phyloP scores from a whole-genome alignment of 1,140 invertebrate species.

The Platyscapa corneri region DNA sequence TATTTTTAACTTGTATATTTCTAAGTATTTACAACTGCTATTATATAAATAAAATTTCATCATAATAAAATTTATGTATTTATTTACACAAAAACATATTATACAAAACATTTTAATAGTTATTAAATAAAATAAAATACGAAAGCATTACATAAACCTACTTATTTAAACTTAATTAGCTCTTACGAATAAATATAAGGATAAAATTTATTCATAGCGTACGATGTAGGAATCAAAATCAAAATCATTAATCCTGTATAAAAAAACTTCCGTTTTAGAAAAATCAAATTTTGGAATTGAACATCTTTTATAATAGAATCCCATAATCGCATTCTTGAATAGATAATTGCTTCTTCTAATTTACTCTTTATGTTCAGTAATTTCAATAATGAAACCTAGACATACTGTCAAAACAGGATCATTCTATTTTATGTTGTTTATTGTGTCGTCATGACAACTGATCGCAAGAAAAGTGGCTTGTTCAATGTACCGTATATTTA shows the following conservation, averaged over 20 bases:
- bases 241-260: neutral
- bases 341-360: conserved; percentile 1
- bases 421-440: conserved; percentile 64
- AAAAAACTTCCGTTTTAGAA: too few relatives aligned
- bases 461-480: conserved; percentile 43
- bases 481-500: conserved; percentile 44
- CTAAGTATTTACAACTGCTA: too few relatives aligned
- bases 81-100: too few relatives aligned
- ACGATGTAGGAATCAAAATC: neutral
- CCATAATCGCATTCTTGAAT: neutral
- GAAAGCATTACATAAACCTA: too few relatives aligned
- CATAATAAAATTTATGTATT: too few relatives aligned
- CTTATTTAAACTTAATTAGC: neutral
- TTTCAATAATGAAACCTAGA: conserved; percentile 17
- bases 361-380: conserved; percentile 22
- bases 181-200: neutral
- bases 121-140: too few relatives aligned
- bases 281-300: neutral
- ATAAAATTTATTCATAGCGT: neutral
- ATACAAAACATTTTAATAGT: too few relatives aligned
- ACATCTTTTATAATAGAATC: neutral
- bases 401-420: conserved; percentile 60
- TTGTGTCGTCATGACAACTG: conserved; percentile 69
- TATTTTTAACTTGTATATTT: too few relatives aligned
- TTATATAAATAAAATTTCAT: too few relatives aligned